These are phyloP conservation scores for Protonemura montana DNA, from an alignment of 2,888 invertebrate species.

Conservation along the genomic window DNA sequence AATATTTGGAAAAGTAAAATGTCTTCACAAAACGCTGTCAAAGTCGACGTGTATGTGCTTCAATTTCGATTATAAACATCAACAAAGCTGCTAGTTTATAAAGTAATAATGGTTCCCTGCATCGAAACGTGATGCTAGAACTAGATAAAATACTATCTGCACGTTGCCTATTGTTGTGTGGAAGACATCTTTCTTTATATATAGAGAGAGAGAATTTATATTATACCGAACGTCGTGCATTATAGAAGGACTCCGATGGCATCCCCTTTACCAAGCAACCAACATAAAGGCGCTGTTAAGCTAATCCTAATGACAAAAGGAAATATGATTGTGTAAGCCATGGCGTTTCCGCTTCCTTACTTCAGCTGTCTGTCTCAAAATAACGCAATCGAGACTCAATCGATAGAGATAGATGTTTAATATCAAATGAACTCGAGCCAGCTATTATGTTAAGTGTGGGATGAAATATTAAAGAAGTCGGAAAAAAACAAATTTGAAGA, in stretches of 20 bases:
- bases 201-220: background rate
- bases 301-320: constrained; percentile 47
- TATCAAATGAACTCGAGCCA: background rate
- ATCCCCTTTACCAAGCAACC: background rate
- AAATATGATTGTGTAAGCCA: constrained; percentile 36
- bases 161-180: constrained; percentile 32
- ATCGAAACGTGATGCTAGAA: constrained; percentile 14
- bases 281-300: constrained; percentile 41
- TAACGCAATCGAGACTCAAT: background rate
- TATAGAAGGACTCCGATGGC: constrained; percentile 17
- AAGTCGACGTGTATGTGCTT: background rate
- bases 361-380: constrained; percentile 23
- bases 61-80: constrained; percentile 32
- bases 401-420: constrained; percentile 7
- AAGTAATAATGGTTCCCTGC: constrained; percentile 31
- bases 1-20: background rate
- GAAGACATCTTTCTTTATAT: constrained; percentile 36
- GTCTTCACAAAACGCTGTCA: background rate
- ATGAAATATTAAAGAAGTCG: background rate
- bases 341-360: constrained; percentile 38
- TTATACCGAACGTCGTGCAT: constrained; percentile 8
- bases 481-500: background rate
- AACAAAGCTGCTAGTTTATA: constrained; percentile 8
- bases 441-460: background rate
- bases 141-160: constrained; percentile 20